A percentile compares a stretch with the other conserved stretches of the same genome.
phyloP scores from a whole-genome alignment of 2,797 vertebrate species.

The Staurois parvus region DNA sequence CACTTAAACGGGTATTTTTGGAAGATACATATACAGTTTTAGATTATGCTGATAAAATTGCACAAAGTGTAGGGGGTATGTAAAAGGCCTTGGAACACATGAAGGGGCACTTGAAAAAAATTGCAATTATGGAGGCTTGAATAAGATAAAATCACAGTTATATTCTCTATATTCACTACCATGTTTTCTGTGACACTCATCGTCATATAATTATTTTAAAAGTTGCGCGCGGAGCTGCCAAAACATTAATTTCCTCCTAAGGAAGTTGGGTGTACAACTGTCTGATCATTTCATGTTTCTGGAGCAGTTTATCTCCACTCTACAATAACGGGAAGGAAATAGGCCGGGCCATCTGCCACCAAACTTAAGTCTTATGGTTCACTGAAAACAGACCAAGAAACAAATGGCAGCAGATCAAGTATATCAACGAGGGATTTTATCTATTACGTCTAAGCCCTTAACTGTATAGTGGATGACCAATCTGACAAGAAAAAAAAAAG shows the following conservation, averaged over 20 bases:
- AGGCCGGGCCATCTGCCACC: constrained; percentile 25
- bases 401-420: constrained; percentile 34
- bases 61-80: too few relatives aligned
- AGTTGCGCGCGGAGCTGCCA: not conserved
- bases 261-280: not conserved
- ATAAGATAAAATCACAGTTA: too few relatives aligned
- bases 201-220: not conserved
- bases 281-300: constrained; percentile 12
- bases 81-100: too few relatives aligned
- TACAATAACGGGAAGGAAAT: constrained; percentile 37
- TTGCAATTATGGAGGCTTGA: not conserved
- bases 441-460: not conserved
- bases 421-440: not conserved
- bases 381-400: constrained; percentile 23
- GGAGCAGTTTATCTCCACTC: constrained; percentile 14
- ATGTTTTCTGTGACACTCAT: not conserved
- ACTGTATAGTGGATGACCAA: not conserved
- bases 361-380: constrained; percentile 21
- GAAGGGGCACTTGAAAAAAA: not conserved
- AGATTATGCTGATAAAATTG: too few relatives aligned
- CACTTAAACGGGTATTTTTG: too few relatives aligned
- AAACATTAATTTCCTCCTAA: constrained; percentile 32
- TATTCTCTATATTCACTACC: not conserved
- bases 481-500: not conserved
- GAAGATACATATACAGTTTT: too few relatives aligned